Evolutionary conservation across 2,888 invertebrate species (phyloP).

Genomic region (Ophioninae sp.): DNA sequence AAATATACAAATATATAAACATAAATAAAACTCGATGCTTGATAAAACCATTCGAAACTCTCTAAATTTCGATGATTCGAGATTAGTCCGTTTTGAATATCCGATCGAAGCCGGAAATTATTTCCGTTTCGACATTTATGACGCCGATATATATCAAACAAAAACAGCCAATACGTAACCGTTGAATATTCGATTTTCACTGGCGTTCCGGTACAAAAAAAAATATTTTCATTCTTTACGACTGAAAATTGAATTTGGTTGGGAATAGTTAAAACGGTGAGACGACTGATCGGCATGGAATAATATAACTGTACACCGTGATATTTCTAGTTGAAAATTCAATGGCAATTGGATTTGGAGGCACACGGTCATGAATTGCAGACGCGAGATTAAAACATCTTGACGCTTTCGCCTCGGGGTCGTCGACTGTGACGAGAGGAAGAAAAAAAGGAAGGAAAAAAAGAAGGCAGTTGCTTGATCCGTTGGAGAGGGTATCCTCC

Average conservation of each 20-base stretch:
- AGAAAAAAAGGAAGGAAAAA: constrained; percentile 4
- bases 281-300: neutral
- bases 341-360: constrained; percentile 47
- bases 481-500: constrained; percentile 24
- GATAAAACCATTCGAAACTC: neutral
- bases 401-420: constrained; percentile 25
- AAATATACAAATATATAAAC: too few relatives aligned
- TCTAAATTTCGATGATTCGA: neutral
- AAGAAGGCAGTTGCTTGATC: constrained; percentile 30
- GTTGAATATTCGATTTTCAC: neutral
- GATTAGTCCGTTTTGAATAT: neutral
- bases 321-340: constrained; percentile 37
- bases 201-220: neutral
- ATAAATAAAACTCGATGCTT: too few relatives aligned
- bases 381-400: constrained; percentile 57
- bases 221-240: neutral
- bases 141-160: neutral
- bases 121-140: neutral
- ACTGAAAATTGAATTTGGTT: neutral
- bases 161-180: neutral
- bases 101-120: neutral
- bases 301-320: constrained; percentile 1
- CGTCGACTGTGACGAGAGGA: constrained; percentile 21
- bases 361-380: constrained; percentile 55
- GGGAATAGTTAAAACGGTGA: constrained; percentile 19